A percentile compares a stretch with the other conserved stretches of the same genome.
Evolutionary conservation across 2,888 invertebrate species (phyloP).

Genomic region (Rhodophaea formosa): DNA sequence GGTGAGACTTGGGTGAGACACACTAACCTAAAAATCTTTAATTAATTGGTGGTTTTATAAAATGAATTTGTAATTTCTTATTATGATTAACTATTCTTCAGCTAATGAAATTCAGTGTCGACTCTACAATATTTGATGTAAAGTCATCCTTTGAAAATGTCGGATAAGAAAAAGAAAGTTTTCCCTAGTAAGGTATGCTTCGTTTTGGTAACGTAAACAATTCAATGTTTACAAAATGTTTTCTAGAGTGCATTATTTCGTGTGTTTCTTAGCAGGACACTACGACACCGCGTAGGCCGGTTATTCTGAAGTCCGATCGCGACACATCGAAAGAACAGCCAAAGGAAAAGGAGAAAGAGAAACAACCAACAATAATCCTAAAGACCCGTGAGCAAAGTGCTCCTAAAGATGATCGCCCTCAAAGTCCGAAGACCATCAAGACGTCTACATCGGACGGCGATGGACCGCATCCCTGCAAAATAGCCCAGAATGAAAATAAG

Average conservation of each 20-base stretch:
- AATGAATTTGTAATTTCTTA: no score
- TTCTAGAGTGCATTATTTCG: background rate
- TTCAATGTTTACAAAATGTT: background rate
- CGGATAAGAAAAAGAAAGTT: constrained; percentile 78
- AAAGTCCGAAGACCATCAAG: constrained; percentile 79
- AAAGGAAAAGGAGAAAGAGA: constrained; percentile 74
- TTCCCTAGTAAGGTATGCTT: constrained; percentile 53
- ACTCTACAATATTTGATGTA: background rate
- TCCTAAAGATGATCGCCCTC: constrained; percentile 79
- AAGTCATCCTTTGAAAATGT: constrained; percentile 40
- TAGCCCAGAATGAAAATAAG: constrained; percentile 78
- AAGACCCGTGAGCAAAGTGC: constrained; percentile 83
- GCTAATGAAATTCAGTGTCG: no score
- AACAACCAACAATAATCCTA: constrained; percentile 85
- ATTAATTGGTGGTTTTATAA: no score
- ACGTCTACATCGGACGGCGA: constrained; percentile 54
- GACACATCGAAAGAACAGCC: constrained; percentile 57
- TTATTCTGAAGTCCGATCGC: constrained; percentile 75
- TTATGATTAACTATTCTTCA: no score
- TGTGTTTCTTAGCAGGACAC: constrained; percentile 46
- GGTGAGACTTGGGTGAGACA: no score
- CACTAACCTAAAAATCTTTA: no score
- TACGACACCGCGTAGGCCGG: constrained; percentile 57
- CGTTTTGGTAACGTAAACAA: background rate
- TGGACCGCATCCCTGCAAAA: constrained; percentile 62